These are phyloP conservation scores for Pristionchus maxplancki DNA, from an alignment of 2,888 invertebrate genomes.

Conservation along the genomic window DNA sequence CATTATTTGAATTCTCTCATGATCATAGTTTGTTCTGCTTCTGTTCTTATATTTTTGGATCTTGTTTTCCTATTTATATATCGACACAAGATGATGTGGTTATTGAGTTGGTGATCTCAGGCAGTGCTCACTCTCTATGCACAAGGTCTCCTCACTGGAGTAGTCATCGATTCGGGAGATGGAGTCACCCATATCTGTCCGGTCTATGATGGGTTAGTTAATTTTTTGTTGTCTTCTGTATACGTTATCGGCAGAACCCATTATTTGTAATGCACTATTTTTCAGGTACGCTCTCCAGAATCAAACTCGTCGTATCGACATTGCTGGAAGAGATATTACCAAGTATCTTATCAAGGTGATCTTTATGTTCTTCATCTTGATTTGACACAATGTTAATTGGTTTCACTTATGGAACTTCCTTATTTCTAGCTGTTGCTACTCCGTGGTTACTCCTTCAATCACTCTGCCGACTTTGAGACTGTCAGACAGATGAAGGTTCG, in stretches of 20 bases:
- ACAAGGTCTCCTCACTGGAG: slow-evolving; percentile 91
- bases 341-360: slow-evolving; percentile 95
- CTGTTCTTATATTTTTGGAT: too few species aligned
- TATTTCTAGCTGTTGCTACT: slow-evolving; percentile 86
- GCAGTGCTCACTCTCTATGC: slow-evolving; percentile 82
- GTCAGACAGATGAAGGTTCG: slow-evolving; percentile 93
- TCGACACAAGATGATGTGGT: too few species aligned
- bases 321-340: slow-evolving; percentile 98
- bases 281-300: slow-evolving; percentile 89
- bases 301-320: slow-evolving; percentile 93
- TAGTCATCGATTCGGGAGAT: slow-evolving; percentile 94
- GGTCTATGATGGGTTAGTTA: slow-evolving; percentile 86
- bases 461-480: slow-evolving; percentile 99
- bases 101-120: slow-evolving; percentile 74
- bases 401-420: neutral
- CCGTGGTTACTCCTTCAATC: slow-evolving; percentile 98
- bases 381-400: neutral
- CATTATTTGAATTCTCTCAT: neutral
- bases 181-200: slow-evolving; percentile 99
- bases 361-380: too few species aligned
- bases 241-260: too few species aligned
- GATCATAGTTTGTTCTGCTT: too few species aligned
- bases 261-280: neutral
- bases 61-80: too few species aligned
- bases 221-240: too few species aligned